Percentiles rank a stretch among this genome's conserved stretches.
Conservation (phyloP, 1,140 invertebrate species). For the Cydia fagiglandana region DNA sequence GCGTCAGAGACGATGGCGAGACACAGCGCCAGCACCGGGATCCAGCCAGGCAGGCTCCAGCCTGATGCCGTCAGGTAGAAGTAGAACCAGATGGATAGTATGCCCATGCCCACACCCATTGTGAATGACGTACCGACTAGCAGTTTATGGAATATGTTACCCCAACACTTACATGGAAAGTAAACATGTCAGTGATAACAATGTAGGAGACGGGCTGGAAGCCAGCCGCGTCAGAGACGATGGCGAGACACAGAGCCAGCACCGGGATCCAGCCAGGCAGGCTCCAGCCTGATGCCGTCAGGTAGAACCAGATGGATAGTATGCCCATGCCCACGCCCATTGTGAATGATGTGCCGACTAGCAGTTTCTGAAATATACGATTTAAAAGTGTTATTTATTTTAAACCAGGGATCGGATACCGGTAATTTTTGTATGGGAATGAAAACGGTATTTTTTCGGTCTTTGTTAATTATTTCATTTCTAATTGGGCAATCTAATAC, state of each 20-base stretch:
- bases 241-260: conserved; percentile 63
- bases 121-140: conserved; percentile 63
- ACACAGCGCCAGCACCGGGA: conserved; percentile 67
- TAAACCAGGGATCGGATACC: too few species aligned
- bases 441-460: too few species aligned
- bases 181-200: conserved; percentile 69
- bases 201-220: conserved; percentile 72
- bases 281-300: conserved; percentile 30
- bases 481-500: too few species aligned
- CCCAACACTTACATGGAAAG: too few species aligned
- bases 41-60: conserved; percentile 47
- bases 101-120: conserved; percentile 65
- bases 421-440: too few species aligned
- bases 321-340: conserved; percentile 68
- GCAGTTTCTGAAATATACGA: conserved; percentile 52
- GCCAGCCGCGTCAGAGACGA: conserved; percentile 69
- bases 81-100: conserved; percentile 45
- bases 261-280: conserved; percentile 62
- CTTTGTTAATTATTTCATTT: too few species aligned
- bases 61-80: conserved; percentile 34
- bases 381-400: not conserved
- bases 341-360: conserved; percentile 62
- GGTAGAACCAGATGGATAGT: conserved; percentile 39
- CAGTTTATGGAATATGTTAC: conserved; percentile 59
- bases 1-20: conserved; percentile 68